Conservation (phyloP, 2,113 vertebrate genomes). For the Lophura nycthemera region DNA sequence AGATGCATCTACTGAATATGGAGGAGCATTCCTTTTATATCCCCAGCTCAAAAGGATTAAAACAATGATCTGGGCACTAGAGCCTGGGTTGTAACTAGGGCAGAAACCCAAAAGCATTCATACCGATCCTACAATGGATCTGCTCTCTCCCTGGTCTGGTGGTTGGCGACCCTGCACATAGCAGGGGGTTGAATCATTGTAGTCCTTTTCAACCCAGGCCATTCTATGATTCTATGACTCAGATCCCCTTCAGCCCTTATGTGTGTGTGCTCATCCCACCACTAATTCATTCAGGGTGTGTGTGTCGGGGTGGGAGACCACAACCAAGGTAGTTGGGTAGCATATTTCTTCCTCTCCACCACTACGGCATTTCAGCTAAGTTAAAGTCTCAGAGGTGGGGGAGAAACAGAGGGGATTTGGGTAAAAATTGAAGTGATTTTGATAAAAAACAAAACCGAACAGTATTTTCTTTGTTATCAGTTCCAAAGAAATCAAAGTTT, state of each 20-base stretch:
- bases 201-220: too few species aligned
- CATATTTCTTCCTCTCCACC: not conserved
- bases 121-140: not conserved
- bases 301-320: not conserved
- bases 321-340: not conserved
- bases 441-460: not conserved
- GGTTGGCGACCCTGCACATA: too few species aligned
- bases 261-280: not conserved
- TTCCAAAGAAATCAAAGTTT: not conserved
- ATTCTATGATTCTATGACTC: too few species aligned
- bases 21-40: slow-evolving; percentile 22
- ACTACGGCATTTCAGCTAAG: not conserved
- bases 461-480: rapidly evolving
- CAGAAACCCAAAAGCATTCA: not conserved
- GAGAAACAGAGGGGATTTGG: not conserved
- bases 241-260: too few species aligned
- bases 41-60: slow-evolving; percentile 25
- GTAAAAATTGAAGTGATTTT: not conserved
- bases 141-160: not conserved
- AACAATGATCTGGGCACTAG: not conserved
- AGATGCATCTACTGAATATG: slow-evolving; percentile 27
- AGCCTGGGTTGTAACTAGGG: not conserved
- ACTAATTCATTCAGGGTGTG: rapidly evolving
- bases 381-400: not conserved
- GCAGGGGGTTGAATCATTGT: too few species aligned